Evolutionary conservation across 2,113 vertebrate species (phyloP), one percentile per base, ranked within the genome.

Genomic region (Acrocephalus kingi): DNA sequence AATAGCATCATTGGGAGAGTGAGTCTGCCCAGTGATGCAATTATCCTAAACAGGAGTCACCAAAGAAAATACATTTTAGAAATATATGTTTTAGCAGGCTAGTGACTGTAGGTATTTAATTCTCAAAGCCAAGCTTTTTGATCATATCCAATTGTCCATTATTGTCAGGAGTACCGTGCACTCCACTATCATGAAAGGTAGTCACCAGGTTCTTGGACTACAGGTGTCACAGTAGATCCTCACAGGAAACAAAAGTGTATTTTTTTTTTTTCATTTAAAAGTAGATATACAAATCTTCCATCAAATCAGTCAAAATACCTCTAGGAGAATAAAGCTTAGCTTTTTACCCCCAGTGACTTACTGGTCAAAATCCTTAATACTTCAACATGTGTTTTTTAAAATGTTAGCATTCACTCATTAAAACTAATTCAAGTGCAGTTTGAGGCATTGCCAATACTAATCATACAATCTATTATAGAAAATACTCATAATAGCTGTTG

Each of bases 361-460:
- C 24, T 75, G 68, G 39, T 73, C 87, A 62, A 77, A 90, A 67
- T 14, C 3, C 52, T 74, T 89, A 33, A 58, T 39, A 11, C 11
- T 84, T 11, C 5, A 31, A 88, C 41, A 31, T 13, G 17, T 6
- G 1, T 8, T 80, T 91, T 88, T 80, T 51, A 31, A 84, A 90
- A 67, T 55, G 16, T 55, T 86, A 86, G 43, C 55, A 59, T 86
- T 92, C 68, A 56, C 39, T 93, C 83, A 52, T 89, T 93, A 81
- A 78, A 96, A 74, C 43, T 55, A 78, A 54, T 77, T 28, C 67
- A 84, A 68, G 55, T 90, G 79, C 76, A 92, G 56, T 17, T 3
- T 89, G 76, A 90, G 87, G 35, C 61, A 35, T 67, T 95, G 55
- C 79, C 83, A 80, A 75, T 89, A 87, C 39, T 84, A 95, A 94